These are phyloP conservation scores for Gallinago stenura DNA, from an alignment of 2,797 vertebrate species.

Conservation along the genomic window DNA sequence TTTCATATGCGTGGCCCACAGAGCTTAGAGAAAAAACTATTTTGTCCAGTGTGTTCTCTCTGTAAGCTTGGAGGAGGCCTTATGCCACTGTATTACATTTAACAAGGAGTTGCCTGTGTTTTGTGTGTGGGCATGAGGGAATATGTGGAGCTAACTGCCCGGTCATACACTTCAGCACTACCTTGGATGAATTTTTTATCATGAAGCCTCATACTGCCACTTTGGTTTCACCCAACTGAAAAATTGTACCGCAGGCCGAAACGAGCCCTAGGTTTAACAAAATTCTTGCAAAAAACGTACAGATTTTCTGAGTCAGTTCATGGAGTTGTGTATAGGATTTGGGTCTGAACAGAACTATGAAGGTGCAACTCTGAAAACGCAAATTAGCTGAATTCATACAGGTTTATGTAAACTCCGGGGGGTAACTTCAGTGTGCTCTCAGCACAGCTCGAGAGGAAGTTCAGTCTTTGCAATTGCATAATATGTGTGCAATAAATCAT, in stretches of 20 bases:
- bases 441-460: not conserved
- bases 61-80: conserved; percentile 49
- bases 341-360: not conserved
- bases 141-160: not conserved
- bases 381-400: not conserved
- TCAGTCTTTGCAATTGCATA: not conserved
- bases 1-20: conserved; percentile 78
- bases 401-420: not conserved
- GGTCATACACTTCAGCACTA: not conserved
- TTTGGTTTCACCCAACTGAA: not conserved
- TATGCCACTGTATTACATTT: not conserved
- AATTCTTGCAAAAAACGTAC: not conserved
- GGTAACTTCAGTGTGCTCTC: not conserved
- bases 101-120: not conserved
- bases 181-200: not conserved
- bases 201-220: not conserved
- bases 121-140: not conserved
- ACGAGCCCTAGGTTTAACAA: not conserved
- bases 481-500: not conserved
- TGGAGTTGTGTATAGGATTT: not conserved
- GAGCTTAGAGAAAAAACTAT: conserved; percentile 77
- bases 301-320: not conserved
- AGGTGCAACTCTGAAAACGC: not conserved
- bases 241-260: not conserved
- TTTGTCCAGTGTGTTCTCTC: conserved; percentile 72